These are phyloP conservation scores for Hyles vespertilio DNA, from an alignment of 1,140 invertebrate genomes.

Conservation along the genomic window DNA sequence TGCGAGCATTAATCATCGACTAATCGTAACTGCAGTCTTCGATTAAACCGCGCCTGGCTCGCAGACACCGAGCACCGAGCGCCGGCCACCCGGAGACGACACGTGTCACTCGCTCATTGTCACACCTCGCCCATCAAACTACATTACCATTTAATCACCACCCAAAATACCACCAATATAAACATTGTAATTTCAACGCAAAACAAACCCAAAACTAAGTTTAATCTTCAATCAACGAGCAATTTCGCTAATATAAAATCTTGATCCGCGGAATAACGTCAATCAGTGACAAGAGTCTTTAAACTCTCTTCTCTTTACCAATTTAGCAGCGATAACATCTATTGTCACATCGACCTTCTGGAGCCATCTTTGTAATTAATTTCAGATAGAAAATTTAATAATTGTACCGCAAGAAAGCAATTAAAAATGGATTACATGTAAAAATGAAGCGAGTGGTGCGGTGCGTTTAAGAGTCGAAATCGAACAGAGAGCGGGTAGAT, in stretches of 20 bases:
- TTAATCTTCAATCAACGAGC: background rate
- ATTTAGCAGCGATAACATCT: constrained; percentile 60
- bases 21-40: constrained; percentile 74
- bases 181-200: too few species aligned
- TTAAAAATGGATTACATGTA: constrained; percentile 73
- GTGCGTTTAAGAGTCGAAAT: constrained; percentile 65
- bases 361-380: constrained; percentile 63
- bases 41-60: constrained; percentile 59
- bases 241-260: constrained; percentile 38
- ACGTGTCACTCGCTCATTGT: constrained; percentile 12
- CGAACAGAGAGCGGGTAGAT: constrained; percentile 61
- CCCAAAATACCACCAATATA: too few species aligned
- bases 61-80: constrained; percentile 18
- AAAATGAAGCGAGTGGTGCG: constrained; percentile 65
- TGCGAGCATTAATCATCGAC: constrained; percentile 73
- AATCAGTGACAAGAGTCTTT: constrained; percentile 45
- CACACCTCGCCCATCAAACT: too few species aligned
- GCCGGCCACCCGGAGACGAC: constrained; percentile 10
- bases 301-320: constrained; percentile 51
- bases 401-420: constrained; percentile 54
- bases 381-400: constrained; percentile 64
- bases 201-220: background rate
- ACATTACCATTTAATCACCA: too few species aligned
- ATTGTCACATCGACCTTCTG: constrained; percentile 52
- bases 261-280: constrained; percentile 47